Evolutionary conservation across 2,888 invertebrate genomes (phyloP).

Genomic region (Archips xylosteana): DNA sequence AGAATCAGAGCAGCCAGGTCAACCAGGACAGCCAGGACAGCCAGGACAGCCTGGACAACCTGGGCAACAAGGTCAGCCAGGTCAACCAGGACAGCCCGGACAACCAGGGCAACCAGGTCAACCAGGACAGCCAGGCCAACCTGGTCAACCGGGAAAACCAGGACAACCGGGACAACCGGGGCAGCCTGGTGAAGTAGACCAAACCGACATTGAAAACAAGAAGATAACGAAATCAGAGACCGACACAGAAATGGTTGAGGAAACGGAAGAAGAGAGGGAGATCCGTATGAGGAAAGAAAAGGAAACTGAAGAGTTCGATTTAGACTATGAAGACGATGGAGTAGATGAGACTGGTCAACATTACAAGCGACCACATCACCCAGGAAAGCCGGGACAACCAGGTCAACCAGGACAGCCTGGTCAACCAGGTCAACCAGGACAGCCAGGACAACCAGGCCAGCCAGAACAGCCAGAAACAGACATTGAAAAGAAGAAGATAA

Average conservation of each 20-base stretch:
- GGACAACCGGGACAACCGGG: background rate
- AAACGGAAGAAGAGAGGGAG: slow-evolving; percentile 5
- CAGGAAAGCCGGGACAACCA: background rate
- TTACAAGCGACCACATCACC: background rate
- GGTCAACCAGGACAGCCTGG: background rate
- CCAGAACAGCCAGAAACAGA: slow-evolving; percentile 12
- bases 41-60: background rate
- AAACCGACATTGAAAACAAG: slow-evolving; percentile 3
- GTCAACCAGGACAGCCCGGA: too few relatives aligned
- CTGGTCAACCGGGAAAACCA: slow-evolving; percentile 3
- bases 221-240: background rate
- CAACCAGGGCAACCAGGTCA: too few relatives aligned
- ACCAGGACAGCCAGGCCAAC: background rate
- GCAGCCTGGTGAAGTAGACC: slow-evolving; percentile 1
- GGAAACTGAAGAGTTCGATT: background rate
- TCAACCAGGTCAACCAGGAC: background rate
- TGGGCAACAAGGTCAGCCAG: background rate
- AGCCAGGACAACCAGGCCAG: background rate
- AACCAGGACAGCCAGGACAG: background rate
- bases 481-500: slow-evolving; percentile 1
- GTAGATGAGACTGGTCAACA: background rate
- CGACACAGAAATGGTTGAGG: background rate
- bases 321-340: background rate
- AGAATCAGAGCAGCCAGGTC: slow-evolving; percentile 10
- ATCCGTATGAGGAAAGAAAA: slow-evolving; percentile 12